Conservation (phyloP, 2,113 vertebrate genomes). For the Psettodes erumei region DNA sequence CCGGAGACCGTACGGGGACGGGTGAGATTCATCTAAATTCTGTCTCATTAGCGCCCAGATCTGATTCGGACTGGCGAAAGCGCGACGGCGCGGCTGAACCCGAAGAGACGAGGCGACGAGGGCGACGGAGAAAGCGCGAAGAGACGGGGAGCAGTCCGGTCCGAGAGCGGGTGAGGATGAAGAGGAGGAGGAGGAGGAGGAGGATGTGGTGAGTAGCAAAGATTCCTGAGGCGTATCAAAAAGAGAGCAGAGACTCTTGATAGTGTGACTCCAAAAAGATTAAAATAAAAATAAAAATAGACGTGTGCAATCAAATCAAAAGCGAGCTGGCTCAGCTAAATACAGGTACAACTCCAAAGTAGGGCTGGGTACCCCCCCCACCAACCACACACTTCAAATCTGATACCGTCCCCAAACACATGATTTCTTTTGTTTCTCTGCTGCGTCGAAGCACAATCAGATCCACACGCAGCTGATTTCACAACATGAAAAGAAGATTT, state of each 20-base stretch:
- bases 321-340: constrained; percentile 73
- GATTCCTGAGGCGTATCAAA: constrained; percentile 79
- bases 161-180: constrained; percentile 47
- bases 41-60: constrained; percentile 3
- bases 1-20: no score
- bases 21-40: background rate
- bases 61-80: background rate
- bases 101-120: constrained; percentile 29
- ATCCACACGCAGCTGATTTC: constrained; percentile 26
- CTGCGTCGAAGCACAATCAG: constrained; percentile 6
- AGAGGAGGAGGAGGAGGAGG: constrained; percentile 17
- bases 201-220: constrained; percentile 68
- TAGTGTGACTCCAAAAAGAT: constrained; percentile 14
- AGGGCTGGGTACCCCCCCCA: constrained; percentile 39
- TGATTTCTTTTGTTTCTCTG: constrained; percentile 6
- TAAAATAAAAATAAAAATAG: constrained; percentile 15
- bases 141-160: constrained; percentile 50
- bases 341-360: constrained; percentile 53
- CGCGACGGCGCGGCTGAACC: constrained; percentile 6
- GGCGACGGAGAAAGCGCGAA: constrained; percentile 8
- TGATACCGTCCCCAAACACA: constrained; percentile 22
- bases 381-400: constrained; percentile 36
- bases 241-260: constrained; percentile 69
- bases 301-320: constrained; percentile 65
- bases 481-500: constrained; percentile 22